Evolutionary conservation across 2,113 vertebrate genomes (phyloP).

Genomic region (Reinhardtius hippoglossoides): DNA sequence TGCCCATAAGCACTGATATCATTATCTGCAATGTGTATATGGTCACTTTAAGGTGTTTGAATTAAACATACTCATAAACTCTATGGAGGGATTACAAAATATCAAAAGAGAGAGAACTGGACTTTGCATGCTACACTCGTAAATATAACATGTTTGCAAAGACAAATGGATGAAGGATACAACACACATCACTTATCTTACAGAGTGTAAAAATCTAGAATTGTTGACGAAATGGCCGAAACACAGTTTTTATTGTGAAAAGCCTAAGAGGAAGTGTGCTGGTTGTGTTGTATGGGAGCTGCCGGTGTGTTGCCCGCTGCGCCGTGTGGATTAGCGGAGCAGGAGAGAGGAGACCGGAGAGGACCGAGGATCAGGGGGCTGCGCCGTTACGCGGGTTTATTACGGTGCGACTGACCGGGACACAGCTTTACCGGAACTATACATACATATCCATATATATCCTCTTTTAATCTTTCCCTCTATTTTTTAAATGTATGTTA

Average conservation of each 20-base stretch:
- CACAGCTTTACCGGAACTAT: background rate
- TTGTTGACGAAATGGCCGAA: too few species aligned
- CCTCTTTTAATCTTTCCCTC: background rate
- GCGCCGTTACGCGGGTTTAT: conserved; percentile 3
- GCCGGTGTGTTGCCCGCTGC: conserved; percentile 2
- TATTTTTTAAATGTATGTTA: background rate
- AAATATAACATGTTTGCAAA: background rate
- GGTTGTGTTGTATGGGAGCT: background rate
- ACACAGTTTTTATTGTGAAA: conserved; percentile 64
- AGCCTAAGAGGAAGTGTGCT: conserved; percentile 17
- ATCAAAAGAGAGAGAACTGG: too few species aligned
- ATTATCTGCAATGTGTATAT: too few species aligned
- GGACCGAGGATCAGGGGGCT: conserved; percentile 45
- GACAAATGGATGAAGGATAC: background rate
- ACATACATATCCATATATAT: background rate
- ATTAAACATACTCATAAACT: too few species aligned
- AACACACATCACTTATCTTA: background rate
- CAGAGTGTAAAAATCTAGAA: background rate
- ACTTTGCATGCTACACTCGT: too few species aligned
- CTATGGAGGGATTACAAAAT: too few species aligned
- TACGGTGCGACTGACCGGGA: background rate
- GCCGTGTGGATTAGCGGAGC: conserved; percentile 61
- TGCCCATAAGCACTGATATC: too few species aligned
- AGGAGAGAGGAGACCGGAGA: conserved; percentile 55
- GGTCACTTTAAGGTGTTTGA: too few species aligned